Base-by-base conservation (phyloP, 2,113 vertebrate species). In the Neopipo cinnamomea region DNA sequence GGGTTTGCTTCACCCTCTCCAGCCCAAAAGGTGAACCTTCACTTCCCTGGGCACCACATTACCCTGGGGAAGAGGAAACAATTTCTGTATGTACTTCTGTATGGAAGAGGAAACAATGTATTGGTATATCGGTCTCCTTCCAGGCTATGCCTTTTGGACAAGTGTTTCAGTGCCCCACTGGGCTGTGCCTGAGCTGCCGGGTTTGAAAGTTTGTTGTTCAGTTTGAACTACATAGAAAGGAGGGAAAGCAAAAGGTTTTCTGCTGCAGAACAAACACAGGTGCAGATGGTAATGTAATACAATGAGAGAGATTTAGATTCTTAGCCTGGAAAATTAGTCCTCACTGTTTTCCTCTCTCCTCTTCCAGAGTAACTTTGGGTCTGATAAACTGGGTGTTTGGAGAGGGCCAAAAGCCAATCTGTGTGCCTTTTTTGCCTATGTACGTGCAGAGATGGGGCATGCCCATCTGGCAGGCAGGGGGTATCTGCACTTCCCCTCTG, bases 381-480 rank as follows among this genome's bases (percentile, higher is more conserved):
- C 10, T 21, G 47, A 28, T 52, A 49, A 71, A 59, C 4, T 15
- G 33, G 19, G 20, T 27, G 7, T 28, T 66, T 82, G 81, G 33
- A 70, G 46, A 35, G 23, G 18, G 25, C 19, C 37, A 62, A 31
- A 56, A 49, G 17, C 18, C 65, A 44, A 0, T 8, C 22, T 37
- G 31, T 14, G 33, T 31, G 8, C 18, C 30, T 68, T 49, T 68
- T 49, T 33, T 46, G 5, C 12, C 9, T 13, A n/a, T 2, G 2
- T 13, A 1, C 2, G 3, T 6, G 47, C 49, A 70, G 58, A 41
- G 25, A 5, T 19, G 42, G 62, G 46, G 1, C 41, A 24, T 0
- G 5, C 8, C 28, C 50, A 8, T 31, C 13, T 4, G 28, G 4
- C 13, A 6, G 24, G 5, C 18, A 44, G n/a, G 1, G 1, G 11